Evolutionary conservation across 2,113 vertebrate species (phyloP).

Genomic region (Scopus umbretta): DNA sequence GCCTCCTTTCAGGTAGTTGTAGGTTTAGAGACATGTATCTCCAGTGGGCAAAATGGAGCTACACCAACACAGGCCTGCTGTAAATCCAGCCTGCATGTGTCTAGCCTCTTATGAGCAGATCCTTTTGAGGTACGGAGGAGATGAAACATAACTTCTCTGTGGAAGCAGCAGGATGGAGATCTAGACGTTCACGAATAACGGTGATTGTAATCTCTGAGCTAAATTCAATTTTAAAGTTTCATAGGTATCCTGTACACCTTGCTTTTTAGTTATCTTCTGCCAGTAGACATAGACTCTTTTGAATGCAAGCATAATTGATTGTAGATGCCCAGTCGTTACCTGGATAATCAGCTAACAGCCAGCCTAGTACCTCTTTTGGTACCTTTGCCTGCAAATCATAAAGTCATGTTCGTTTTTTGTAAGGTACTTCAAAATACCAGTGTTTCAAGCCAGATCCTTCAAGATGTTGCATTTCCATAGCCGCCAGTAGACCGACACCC

Average conservation of each 20-base stretch:
- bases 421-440: neutral
- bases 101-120: neutral
- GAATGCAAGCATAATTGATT: neutral
- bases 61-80: neutral
- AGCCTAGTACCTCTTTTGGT: neutral
- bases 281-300: neutral
- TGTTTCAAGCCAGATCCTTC: neutral
- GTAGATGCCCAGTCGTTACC: neutral
- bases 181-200: rapidly evolving
- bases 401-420: neutral
- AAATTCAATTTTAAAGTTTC: neutral
- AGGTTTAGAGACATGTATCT: neutral
- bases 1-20: neutral
- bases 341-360: neutral
- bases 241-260: neutral
- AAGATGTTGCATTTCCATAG: neutral
- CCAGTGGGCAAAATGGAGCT: neutral
- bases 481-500: too few relatives aligned
- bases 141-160: neutral
- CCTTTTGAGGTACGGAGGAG: neutral
- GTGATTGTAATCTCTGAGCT: neutral
- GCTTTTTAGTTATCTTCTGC: neutral
- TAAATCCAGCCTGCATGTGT: neutral
- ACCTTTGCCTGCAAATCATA: rapidly evolving
- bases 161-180: neutral